Base-by-base conservation (phyloP, 2,888 invertebrate species). In the Uloborus plumipes region DNA sequence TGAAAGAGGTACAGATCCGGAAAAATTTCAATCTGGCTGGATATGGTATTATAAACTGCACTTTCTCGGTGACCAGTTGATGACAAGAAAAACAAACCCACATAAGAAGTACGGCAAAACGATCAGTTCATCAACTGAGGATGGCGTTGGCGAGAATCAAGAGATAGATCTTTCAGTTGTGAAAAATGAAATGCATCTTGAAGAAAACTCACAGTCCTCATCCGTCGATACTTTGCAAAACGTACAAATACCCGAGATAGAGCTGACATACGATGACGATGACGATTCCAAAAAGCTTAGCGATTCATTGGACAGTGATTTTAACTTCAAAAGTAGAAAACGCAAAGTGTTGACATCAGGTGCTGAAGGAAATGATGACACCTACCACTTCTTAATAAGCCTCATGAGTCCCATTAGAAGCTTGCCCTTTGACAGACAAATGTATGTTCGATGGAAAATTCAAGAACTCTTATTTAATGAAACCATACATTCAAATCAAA, bases 51-150 rank as follows among this genome's bases (percentile, higher is more conserved):
- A 49, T 18, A 65, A 20, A 6, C 15, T 65, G 47, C 20, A 20
- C 15, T 65, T 65, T 65, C 65, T 65, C n/a, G 65, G 65, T 9
- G 65, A 65, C 18, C 65, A 65, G 47, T 15, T 65, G 47, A 16
- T 47, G 0, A 47, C 65, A 39, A 65, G 49, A 39, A 65, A 65
- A 49, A 39, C 49, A 47, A 65, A 16, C 9, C 39, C 39, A 47
- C 7, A 9, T 15, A 61, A 18, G 7, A 61, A 61, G 20, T 16
- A 4, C 16, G 4, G 31, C 13, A 3, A 26, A 61, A 61, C 2
- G 15, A 14, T 1, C 16, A 55, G 13, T 9, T n/a, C n/a, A n/a
- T n/a, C 16, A 55, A 15, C 20, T 18, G 55, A 55, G n/a, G 55
- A 55, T 55, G 2, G 11, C n/a, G 20, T 2, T 39, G 39, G 20